A percentile compares a stretch with the other conserved stretches of the same genome.
phyloP scores from a whole-genome alignment of 2,888 invertebrate species.

The Psylliodes chrysocephalus region DNA sequence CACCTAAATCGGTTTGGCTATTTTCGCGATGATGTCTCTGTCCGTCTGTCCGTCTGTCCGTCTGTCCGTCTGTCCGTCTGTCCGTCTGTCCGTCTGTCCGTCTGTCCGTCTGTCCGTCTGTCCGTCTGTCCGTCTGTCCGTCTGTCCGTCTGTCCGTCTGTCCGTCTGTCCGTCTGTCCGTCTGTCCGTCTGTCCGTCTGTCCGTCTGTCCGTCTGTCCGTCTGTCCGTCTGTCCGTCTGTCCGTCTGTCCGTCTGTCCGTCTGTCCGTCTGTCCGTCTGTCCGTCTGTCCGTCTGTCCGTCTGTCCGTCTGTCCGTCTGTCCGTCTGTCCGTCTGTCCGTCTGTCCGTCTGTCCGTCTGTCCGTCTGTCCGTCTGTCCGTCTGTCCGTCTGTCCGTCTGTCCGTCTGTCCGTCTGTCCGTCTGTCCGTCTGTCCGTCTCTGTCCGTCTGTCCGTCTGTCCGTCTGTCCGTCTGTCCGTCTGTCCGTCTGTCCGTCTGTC shows the following conservation, averaged over 20 bases:
- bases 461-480: conserved; percentile 32
- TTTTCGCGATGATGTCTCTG: no score
- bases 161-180: conserved; percentile 19
- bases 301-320: conserved; percentile 33
- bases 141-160: conserved; percentile 23
- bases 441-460: conserved; percentile 31
- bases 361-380: conserved; percentile 33
- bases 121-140: conserved; percentile 20
- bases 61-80: no score
- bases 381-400: conserved; percentile 33
- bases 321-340: conserved; percentile 33
- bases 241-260: conserved; percentile 33
- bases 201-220: conserved; percentile 20
- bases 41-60: no score
- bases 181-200: conserved; percentile 20
- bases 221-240: conserved; percentile 27
- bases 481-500: conserved; percentile 32
- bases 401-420: conserved; percentile 33
- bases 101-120: conserved; percentile 7
- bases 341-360: conserved; percentile 33
- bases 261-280: conserved; percentile 33
- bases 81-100: no score
- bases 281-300: conserved; percentile 33
- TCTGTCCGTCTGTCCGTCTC: conserved; percentile 28
- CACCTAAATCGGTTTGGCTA: no score